Percentiles rank a stretch among this genome's conserved stretches.
Evolutionary conservation across 2,797 vertebrate genomes (phyloP).

Genomic region (Botia kubotai): DNA sequence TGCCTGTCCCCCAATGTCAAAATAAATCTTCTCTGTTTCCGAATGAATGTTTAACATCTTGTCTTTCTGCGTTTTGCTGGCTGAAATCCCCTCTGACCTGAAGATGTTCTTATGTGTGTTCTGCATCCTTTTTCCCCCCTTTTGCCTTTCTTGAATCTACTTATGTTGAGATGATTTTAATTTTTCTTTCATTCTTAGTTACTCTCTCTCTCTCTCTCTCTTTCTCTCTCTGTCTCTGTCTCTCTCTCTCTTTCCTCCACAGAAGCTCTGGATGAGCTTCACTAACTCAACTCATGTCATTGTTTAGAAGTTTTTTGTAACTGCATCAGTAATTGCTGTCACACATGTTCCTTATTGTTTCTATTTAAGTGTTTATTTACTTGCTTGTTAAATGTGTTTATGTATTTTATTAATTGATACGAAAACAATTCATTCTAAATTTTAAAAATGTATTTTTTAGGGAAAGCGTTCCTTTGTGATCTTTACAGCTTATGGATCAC

Average conservation of each 20-base stretch:
- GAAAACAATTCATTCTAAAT: no score
- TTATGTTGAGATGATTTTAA: conserved; percentile 39
- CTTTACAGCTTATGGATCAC: no score
- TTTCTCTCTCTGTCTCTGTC: no score
- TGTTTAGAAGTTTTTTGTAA: neutral
- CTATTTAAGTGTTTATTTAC: neutral
- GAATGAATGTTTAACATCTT: conserved; percentile 50
- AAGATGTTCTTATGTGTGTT: conserved; percentile 46
- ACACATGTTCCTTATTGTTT: no score
- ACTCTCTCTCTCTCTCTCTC: neutral
- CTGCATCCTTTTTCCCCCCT: conserved; percentile 10
- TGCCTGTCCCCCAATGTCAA: conserved; percentile 53
- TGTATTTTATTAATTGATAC: neutral
- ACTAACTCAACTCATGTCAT: conserved; percentile 9
- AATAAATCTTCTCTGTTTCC: conserved; percentile 47
- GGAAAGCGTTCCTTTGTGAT: no score
- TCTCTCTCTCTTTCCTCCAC: neutral
- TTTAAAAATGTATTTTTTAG: neutral
- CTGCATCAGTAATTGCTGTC: neutral
- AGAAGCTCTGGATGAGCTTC: conserved; percentile 11
- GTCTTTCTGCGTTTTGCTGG: conserved; percentile 24
- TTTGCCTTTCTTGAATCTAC: conserved; percentile 1
- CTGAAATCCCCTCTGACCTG: conserved; percentile 45
- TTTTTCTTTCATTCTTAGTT: conserved; percentile 3
- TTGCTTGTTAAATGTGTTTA: neutral